Conservation (phyloP, 2,888 invertebrate species). For the Meteorus cinctellus region DNA sequence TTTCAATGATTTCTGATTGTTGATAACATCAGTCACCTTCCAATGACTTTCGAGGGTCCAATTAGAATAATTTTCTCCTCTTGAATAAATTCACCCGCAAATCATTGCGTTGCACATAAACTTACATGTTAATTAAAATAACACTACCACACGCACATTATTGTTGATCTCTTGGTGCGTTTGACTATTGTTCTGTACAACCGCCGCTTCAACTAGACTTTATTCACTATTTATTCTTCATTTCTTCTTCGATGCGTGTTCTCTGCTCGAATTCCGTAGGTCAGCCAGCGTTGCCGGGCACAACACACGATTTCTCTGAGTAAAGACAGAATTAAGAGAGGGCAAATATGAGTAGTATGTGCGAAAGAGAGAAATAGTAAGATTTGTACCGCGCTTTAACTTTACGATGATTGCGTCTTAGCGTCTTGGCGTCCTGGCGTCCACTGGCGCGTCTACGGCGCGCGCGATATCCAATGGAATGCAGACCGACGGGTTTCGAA, state of each 20-base stretch:
- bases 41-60: no score
- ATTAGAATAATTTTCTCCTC: no score
- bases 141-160: no score
- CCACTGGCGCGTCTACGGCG: slow-evolving; percentile 52
- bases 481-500: slow-evolving; percentile 71
- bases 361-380: no score
- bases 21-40: no score
- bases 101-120: no score
- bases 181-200: no score
- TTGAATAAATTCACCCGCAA: no score
- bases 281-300: not conserved
- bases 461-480: slow-evolving; percentile 69
- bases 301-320: not conserved
- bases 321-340: not conserved
- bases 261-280: slow-evolving; percentile 30
- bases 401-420: slow-evolving; percentile 53
- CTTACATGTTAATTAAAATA: no score
- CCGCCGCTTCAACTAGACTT: not conserved
- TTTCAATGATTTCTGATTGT: no score
- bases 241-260: not conserved
- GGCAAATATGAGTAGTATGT: not conserved
- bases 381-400: slow-evolving; percentile 38
- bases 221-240: slow-evolving; percentile 24
- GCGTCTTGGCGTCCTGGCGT: slow-evolving; percentile 68
- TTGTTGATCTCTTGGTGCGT: no score